Evolutionary conservation across 2,797 vertebrate genomes (phyloP).

Genomic region (Karalla daura): DNA sequence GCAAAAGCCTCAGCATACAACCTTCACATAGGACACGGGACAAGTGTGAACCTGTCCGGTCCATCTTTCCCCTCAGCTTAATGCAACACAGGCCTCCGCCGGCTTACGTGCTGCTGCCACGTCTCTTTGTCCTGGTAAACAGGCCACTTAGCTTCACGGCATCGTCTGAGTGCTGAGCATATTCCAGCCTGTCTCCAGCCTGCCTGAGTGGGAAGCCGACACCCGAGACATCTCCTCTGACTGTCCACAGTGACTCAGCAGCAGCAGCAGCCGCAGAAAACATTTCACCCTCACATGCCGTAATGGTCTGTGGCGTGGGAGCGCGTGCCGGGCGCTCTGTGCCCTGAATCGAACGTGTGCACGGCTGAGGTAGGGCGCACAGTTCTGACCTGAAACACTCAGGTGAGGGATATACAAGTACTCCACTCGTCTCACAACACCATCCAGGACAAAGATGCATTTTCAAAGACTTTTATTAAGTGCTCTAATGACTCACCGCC

Average conservation of each 20-base stretch:
- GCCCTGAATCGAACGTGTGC: constrained; percentile 50
- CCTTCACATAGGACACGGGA: constrained; percentile 48
- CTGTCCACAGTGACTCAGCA: constrained; percentile 54
- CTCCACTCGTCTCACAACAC: constrained; percentile 30
- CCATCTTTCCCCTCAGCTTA: constrained; percentile 36
- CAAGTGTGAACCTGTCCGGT: constrained; percentile 72
- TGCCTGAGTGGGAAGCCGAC: constrained; percentile 46
- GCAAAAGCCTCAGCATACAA: constrained; percentile 30
- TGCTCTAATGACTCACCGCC: constrained; percentile 57
- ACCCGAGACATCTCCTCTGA: constrained; percentile 49
- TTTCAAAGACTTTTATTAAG: constrained; percentile 57
- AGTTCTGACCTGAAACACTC: constrained; percentile 7
- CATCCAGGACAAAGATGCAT: constrained; percentile 40
- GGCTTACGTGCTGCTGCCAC: constrained; percentile 43
- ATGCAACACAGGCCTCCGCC: constrained; percentile 36
- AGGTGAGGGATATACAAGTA: constrained; percentile 34
- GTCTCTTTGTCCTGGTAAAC: constrained; percentile 54
- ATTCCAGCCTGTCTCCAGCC: constrained; percentile 55
- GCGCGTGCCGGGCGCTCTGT: constrained; percentile 25
- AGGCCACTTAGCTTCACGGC: constrained; percentile 45
- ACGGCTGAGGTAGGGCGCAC: constrained; percentile 22
- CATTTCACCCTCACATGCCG: constrained; percentile 51
- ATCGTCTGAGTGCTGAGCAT: constrained; percentile 35
- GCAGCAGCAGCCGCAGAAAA: constrained; percentile 49
- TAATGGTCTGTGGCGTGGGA: constrained; percentile 33